phyloP scores from a whole-genome alignment of 2,113 vertebrate genomes.

The Pheucticus melanocephalus region DNA sequence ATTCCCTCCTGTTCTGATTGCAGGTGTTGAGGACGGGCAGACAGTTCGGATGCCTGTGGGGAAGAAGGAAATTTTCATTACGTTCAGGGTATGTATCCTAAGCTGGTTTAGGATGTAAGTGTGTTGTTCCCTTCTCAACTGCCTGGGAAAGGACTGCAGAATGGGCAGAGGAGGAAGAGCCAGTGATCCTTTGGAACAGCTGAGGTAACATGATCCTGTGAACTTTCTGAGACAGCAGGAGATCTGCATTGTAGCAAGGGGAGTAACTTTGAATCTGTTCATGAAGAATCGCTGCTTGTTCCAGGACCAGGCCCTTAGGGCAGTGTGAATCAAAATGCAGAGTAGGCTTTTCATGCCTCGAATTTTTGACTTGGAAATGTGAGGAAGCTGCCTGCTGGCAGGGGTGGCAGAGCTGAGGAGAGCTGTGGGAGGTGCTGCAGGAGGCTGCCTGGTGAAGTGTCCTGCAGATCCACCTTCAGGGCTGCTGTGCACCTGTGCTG shows the following conservation, averaged over 20 bases:
- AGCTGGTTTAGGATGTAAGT: neutral
- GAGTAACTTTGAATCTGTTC: neutral
- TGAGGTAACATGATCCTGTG: neutral
- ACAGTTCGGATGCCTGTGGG: slow-evolving; percentile 96
- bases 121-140: neutral
- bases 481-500: neutral
- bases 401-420: neutral
- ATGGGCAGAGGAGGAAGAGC: neutral
- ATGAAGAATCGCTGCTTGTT: neutral
- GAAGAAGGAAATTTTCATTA: slow-evolving; percentile 95
- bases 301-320: neutral
- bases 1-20: neutral
- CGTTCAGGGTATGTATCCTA: slow-evolving; percentile 81
- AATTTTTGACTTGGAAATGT: neutral
- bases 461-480: neutral
- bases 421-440: rapidly evolving
- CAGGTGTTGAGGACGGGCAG: slow-evolving; percentile 96
- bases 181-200: neutral
- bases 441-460: neutral
- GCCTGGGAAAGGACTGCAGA: neutral
- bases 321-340: neutral
- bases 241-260: neutral
- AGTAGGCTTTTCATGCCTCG: neutral
- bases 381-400: neutral
- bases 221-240: neutral